Evolutionary conservation across 2,888 invertebrate species (phyloP), one percentile per base, ranked within the genome.

Genomic region (Acanthosepion lycidas): DNA sequence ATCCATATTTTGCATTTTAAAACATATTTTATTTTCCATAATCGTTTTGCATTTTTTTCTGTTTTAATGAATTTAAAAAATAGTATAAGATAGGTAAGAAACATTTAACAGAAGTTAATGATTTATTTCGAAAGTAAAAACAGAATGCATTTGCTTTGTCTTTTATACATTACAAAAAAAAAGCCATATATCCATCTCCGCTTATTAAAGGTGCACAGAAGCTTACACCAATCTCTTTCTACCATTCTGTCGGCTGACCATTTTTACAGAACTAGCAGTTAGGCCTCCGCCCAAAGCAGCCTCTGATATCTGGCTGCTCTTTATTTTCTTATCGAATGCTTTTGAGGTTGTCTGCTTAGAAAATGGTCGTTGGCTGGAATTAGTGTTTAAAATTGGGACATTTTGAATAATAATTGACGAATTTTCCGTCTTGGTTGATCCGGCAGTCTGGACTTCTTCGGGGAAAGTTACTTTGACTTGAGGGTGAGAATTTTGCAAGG

Each of bases 181-280:
- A 51, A 51, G 9, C 51, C 51, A 51, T 51, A 51, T 51, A 12
- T 51, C 51, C 51, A 51, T 15, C 6, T 51, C 51, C 51, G 51
- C 51, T 51, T 51, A 51, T 6, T 51, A 15, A 51, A 51, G 8
- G 51, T 51, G 51, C 6, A 51, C 1, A 51, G 51, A 51, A 59
- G 6, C 20, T 59, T 15, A 78, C 12, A 78, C 12, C 28, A 93
- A n/a, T 51, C 51, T 15, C 48, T 93, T 92, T 28, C 53, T 12
- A 33, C 93, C 51, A 48, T 93, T 49, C 18, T 28, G 49, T n/a
- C 49, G n/a, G 15, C 23, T 26, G 18, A n/a, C 23, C n/a, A 93
- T 93, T 93, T 49, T 93, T 51, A 93, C 53, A 53, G 93, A 93
- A 93, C 53, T 93, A 53, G 93, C 26, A 28, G 93, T 93, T 48